phyloP scores from a whole-genome alignment of 2,797 vertebrate genomes.

The Mormyrops boulengeri region DNA sequence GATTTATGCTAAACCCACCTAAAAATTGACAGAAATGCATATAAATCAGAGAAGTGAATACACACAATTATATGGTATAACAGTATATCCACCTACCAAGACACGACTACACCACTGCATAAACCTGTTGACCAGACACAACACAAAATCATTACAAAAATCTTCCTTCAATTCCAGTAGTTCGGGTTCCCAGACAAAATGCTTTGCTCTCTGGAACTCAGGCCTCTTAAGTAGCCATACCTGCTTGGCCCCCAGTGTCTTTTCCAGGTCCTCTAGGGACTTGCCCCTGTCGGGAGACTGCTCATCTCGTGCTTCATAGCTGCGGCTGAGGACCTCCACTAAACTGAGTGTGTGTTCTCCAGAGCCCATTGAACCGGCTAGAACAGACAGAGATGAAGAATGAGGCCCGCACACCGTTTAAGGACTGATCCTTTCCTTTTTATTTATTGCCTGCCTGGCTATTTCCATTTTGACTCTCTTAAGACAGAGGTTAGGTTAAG shows the following conservation, averaged over 20 bases:
- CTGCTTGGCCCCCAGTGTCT: slow-evolving; percentile 56
- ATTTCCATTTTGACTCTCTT: slow-evolving; percentile 27
- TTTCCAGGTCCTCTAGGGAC: slow-evolving; percentile 64
- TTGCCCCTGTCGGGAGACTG: slow-evolving; percentile 49
- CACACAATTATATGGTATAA: neutral
- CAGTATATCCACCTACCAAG: neutral
- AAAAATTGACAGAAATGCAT: neutral
- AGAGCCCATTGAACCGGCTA: slow-evolving; percentile 71
- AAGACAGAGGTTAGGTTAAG: slow-evolving; percentile 8
- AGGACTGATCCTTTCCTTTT: slow-evolving; percentile 40
- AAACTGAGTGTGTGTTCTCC: slow-evolving; percentile 62
- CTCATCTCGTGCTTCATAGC: slow-evolving; percentile 57
- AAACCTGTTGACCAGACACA: neutral
- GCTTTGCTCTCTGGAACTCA: slow-evolving; percentile 48
- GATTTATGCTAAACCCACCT: neutral
- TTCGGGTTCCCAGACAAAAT: neutral
- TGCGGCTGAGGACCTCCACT: slow-evolving; percentile 68
- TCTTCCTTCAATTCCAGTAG: neutral
- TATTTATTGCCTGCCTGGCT: slow-evolving; percentile 36
- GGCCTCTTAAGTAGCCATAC: slow-evolving; percentile 55
- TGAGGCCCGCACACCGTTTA: slow-evolving; percentile 23
- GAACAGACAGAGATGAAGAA: slow-evolving; percentile 19
- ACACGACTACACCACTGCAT: neutral
- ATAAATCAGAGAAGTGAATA: neutral
- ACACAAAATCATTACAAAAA: neutral